Base-by-base conservation (phyloP, 2,888 invertebrate species). In the Schizotus pectinicornis region DNA sequence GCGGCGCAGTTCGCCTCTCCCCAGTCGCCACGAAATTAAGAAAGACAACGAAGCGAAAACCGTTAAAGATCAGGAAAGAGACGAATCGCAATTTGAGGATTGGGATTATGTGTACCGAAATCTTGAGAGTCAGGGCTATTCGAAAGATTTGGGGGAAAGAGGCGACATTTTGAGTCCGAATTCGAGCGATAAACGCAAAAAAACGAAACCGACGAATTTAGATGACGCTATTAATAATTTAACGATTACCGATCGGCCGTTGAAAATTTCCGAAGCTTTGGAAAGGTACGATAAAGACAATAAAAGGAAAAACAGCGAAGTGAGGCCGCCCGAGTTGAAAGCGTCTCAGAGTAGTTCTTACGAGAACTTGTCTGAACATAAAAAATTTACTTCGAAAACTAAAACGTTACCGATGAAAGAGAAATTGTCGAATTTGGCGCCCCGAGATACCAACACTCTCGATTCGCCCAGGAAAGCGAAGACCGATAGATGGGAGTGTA, bases 71-170 rank as follows among this genome's bases (percentile, higher is more conserved):
- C 42, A 54, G 32, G 57, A 63, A 7, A 59, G 55, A 39, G 62
- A 59, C 51, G 65, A 65, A 43, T 58, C 59, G 48, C 71, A 53
- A 64, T 86, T 86, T 54, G 91, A 90, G 64, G 86, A 86, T 48
- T 93, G 92, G 92, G 89, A 89, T 72, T 91, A 90, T 72, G 91
- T 92, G 0, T 92, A 88, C 73, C 84, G 87, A 66, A 89, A 90
- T 73, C 79, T 92, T 33, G 90, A 91, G 56, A 89, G 86, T 66
- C 87, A 89, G 68, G 88, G 90, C 0, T 89, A 90, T 65, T 81
- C 80, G 6, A 85, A 84, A 64, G 90, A 90, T 67, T 74, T 87
- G 6, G 86, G 86, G 0, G 87, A 87, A 67, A 77, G 89, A 42
- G 89, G 87, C 53, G 86, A 91, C 67, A 82, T 89, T 53, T 67